These are phyloP conservation scores for Microvelia longipes DNA, from an alignment of 1,140 invertebrate genomes.

Conservation along the genomic window DNA sequence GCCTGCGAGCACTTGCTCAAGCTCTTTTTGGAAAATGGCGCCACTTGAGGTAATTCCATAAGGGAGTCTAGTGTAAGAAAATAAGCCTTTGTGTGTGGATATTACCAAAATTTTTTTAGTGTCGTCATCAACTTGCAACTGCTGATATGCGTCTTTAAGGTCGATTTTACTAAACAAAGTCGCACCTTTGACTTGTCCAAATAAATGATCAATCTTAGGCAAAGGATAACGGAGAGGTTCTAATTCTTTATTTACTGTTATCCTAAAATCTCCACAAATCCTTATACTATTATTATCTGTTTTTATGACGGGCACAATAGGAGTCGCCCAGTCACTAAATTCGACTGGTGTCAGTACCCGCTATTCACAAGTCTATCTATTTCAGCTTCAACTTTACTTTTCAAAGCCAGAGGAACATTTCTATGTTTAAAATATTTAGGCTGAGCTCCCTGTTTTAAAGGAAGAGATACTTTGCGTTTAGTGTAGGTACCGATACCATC, in stretches of 20 bases:
- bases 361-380: neutral
- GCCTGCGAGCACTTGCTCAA: neutral
- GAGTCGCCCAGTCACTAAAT: slow-evolving; percentile 6
- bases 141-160: slow-evolving; percentile 3
- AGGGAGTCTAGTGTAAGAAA: slow-evolving; percentile 1
- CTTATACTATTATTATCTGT: neutral
- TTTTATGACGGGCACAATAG: neutral
- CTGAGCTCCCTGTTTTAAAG: neutral
- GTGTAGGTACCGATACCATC: neutral
- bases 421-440: slow-evolving; percentile 1
- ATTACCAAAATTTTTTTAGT: neutral
- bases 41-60: slow-evolving; percentile 1
- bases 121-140: neutral
- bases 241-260: slow-evolving; percentile 3
- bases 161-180: slow-evolving; percentile 6
- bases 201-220: slow-evolving; percentile 4
- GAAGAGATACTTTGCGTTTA: neutral
- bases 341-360: slow-evolving; percentile 1
- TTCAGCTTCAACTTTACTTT: slow-evolving; percentile 2
- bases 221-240: neutral
- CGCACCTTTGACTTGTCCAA: neutral
- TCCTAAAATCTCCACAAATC: slow-evolving; percentile 6
- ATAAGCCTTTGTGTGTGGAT: slow-evolving; percentile 2
- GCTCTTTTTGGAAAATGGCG: slow-evolving; percentile 2
- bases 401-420: slow-evolving; percentile 2